Percentiles rank a stretch among this genome's conserved stretches.
phyloP scores from a whole-genome alignment of 1,140 invertebrate species.

The Ectropis grisescens region DNA sequence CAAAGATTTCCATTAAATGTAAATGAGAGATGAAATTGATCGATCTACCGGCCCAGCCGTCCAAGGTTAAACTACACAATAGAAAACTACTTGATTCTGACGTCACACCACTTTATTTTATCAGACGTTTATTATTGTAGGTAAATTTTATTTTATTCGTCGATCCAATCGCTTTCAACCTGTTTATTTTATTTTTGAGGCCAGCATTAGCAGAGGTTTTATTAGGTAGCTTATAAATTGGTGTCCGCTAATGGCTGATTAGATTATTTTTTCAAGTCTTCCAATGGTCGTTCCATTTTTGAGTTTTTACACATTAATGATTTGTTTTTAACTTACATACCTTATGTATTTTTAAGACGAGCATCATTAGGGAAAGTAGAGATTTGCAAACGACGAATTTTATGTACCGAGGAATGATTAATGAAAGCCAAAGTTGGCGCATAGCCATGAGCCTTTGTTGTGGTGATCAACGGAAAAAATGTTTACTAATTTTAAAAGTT shows the following conservation, averaged over 20 bases:
- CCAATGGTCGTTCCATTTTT: slow-evolving; percentile 4
- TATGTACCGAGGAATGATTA: slow-evolving; percentile 33
- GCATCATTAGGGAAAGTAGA: slow-evolving; percentile 16
- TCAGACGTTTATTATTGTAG: neutral
- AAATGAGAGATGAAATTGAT: slow-evolving; percentile 29
- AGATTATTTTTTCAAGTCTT: slow-evolving; percentile 4
- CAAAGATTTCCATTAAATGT: slow-evolving; percentile 23
- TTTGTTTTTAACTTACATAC: slow-evolving; percentile 3
- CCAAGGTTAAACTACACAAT: slow-evolving; percentile 14
- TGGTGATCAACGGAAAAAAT: slow-evolving; percentile 17
- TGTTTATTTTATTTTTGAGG: slow-evolving; percentile 6
- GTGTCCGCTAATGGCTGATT: slow-evolving; percentile 13
- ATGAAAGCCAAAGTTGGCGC: slow-evolving; percentile 30
- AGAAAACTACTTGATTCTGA: slow-evolving; percentile 11
- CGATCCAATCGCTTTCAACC: slow-evolving; percentile 1
- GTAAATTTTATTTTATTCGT: no score
- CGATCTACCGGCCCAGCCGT: slow-evolving; percentile 11
- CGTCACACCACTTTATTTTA: slow-evolving; percentile 1
- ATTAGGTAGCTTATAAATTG: slow-evolving; percentile 8
- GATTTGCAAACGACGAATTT: slow-evolving; percentile 25
- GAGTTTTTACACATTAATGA: slow-evolving; percentile 2
- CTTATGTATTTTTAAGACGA: slow-evolving; percentile 10
- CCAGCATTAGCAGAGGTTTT: slow-evolving; percentile 7
- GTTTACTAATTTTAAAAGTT: slow-evolving; percentile 2
- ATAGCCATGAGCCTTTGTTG: slow-evolving; percentile 35